These are phyloP conservation scores for Mesochorus sp. DNA, from an alignment of 2,888 invertebrate genomes.

Conservation along the genomic window DNA sequence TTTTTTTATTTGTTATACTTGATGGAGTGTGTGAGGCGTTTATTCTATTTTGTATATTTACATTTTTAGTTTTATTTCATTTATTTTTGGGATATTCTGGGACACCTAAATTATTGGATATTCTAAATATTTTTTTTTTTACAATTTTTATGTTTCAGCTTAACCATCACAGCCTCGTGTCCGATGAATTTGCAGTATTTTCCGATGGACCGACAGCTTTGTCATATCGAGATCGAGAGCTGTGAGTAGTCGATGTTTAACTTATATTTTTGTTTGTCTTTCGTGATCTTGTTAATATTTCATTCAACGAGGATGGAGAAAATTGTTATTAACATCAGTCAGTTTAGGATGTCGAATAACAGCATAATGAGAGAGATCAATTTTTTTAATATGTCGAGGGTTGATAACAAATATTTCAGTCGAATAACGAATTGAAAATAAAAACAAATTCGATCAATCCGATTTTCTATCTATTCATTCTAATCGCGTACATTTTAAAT, in stretches of 20 bases:
- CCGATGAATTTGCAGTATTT: slow-evolving; percentile 98
- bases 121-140: neutral
- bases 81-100: too few relatives aligned
- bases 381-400: neutral
- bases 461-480: too few relatives aligned
- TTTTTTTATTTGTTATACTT: neutral
- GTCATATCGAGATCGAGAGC: slow-evolving; percentile 98
- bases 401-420: too few relatives aligned
- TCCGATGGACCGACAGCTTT: slow-evolving; percentile 97
- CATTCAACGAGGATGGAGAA: neutral
- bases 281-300: slow-evolving; percentile 6
- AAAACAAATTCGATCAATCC: too few relatives aligned
- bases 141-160: slow-evolving; percentile 84
- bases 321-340: slow-evolving; percentile 15
- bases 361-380: slow-evolving; percentile 36
- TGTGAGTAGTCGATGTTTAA: slow-evolving; percentile 90
- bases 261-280: slow-evolving; percentile 15
- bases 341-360: neutral
- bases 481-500: too few relatives aligned
- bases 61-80: neutral
- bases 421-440: neutral
- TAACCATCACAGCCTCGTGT: slow-evolving; percentile 97
- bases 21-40: neutral
- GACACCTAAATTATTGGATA: too few relatives aligned
- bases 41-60: too few relatives aligned